A percentile compares a stretch with the other conserved stretches of the same genome.
Evolutionary conservation across 2,113 vertebrate genomes (phyloP).

Genomic region (Psettodes erumei): DNA sequence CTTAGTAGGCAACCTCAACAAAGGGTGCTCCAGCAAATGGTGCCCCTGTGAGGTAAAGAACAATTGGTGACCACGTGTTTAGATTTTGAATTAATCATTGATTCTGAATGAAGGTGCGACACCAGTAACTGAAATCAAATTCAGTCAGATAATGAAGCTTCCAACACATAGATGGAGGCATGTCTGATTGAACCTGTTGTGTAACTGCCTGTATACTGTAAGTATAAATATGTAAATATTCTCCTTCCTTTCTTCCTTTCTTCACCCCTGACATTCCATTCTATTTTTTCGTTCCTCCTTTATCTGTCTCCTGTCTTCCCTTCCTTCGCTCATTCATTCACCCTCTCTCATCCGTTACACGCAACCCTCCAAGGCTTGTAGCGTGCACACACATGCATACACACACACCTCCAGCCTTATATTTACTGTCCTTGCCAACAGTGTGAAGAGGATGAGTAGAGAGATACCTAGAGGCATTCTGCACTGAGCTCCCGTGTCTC

Average conservation of each 20-base stretch:
- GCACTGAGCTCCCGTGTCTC: slow-evolving; percentile 45
- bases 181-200: too few species aligned
- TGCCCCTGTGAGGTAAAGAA: too few species aligned
- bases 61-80: too few species aligned
- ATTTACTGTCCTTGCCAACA: slow-evolving; percentile 38
- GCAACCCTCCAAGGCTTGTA: background rate
- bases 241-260: background rate
- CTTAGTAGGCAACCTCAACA: too few species aligned
- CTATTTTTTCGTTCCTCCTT: background rate
- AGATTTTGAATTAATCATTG: too few species aligned
- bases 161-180: too few species aligned
- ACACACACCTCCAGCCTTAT: slow-evolving; percentile 14
- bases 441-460: slow-evolving; percentile 45
- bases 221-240: too few species aligned
- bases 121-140: too few species aligned
- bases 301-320: slow-evolving; percentile 4
- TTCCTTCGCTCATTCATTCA: background rate
- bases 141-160: too few species aligned
- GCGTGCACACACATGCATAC: background rate
- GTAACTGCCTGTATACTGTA: too few species aligned
- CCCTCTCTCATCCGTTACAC: slow-evolving; percentile 21
- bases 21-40: too few species aligned
- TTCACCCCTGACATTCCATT: slow-evolving; percentile 26
- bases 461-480: slow-evolving; percentile 40
- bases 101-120: too few species aligned